A percentile compares a stretch with the other conserved stretches of the same genome.
Evolutionary conservation across 2,113 vertebrate species (phyloP).

Genomic region (Corythaixoides concolor): DNA sequence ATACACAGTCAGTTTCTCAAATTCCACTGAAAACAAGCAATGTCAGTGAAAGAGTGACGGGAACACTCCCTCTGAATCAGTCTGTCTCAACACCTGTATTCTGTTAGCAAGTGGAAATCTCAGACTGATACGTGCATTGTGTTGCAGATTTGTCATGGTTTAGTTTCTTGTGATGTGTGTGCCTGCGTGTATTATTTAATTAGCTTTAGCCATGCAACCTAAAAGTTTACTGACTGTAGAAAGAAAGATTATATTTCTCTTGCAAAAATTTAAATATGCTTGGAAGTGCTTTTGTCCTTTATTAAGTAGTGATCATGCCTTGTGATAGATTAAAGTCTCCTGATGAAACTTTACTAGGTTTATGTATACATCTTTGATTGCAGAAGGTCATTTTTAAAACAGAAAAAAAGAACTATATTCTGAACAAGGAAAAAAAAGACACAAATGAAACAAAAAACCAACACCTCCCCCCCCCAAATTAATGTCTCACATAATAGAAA

Average conservation of each 20-base stretch:
- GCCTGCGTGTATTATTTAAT: not conserved
- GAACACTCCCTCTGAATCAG: not conserved
- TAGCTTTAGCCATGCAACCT: not conserved
- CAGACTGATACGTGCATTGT: rapidly evolving
- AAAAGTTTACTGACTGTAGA: not conserved
- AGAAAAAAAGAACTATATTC: not conserved
- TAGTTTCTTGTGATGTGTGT: not conserved
- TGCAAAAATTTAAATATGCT: not conserved
- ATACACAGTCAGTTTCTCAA: not conserved
- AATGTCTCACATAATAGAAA: not conserved
- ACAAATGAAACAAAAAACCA: not conserved
- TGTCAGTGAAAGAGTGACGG: not conserved
- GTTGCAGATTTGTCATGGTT: not conserved
- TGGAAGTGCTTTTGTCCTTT: not conserved
- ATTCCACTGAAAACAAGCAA: not conserved
- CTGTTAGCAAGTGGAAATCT: not conserved
- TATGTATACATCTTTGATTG: not conserved
- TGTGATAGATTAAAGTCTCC: not conserved
- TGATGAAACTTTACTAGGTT: not conserved
- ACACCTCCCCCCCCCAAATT: not conserved
- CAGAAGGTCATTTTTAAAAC: not conserved
- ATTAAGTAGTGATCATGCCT: not conserved
- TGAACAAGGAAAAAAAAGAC: not conserved
- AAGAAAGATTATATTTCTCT: not conserved
- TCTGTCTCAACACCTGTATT: not conserved